A percentile compares a stretch with the other conserved stretches of the same genome.
phyloP scores from a whole-genome alignment of 2,888 invertebrate genomes.

The Patella ulyssiponensis region DNA sequence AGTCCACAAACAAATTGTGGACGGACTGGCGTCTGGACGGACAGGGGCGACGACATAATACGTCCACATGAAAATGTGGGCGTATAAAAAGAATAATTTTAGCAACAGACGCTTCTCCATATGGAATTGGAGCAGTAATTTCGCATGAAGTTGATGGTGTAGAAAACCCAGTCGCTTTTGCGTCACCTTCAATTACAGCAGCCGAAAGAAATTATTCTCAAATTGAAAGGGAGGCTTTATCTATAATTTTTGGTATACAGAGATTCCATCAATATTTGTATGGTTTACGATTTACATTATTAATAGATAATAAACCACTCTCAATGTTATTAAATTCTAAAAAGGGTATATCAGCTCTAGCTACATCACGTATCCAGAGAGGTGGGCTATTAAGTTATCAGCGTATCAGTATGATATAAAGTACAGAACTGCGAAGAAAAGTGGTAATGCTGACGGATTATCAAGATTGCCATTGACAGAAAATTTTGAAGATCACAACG shows the following conservation, averaged over 20 bases:
- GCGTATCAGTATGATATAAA: constrained; percentile 64
- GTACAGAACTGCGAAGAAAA: constrained; percentile 49
- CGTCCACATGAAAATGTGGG: too few species aligned
- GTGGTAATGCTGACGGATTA: constrained; percentile 64
- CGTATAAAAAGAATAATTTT: background rate
- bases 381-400: constrained; percentile 56
- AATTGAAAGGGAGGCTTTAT: constrained; percentile 33
- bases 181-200: constrained; percentile 22
- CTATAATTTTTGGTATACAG: constrained; percentile 38
- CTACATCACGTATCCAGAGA: constrained; percentile 55
- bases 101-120: too few species aligned
- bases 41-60: too few species aligned
- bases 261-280: constrained; percentile 43
- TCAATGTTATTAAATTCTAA: constrained; percentile 63
- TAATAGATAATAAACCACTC: constrained; percentile 71
- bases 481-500: constrained; percentile 11
- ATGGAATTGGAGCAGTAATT: too few species aligned
- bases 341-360: constrained; percentile 48
- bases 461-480: constrained; percentile 47
- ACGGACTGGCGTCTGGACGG: too few species aligned
- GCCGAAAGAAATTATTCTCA: constrained; percentile 31
- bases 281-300: constrained; percentile 46
- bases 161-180: constrained; percentile 24
- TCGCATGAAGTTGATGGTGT: too few species aligned
- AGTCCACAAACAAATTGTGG: too few species aligned